Evolutionary conservation across 2,113 vertebrate genomes (phyloP).

Genomic region (Erythrocebus patas): DNA sequence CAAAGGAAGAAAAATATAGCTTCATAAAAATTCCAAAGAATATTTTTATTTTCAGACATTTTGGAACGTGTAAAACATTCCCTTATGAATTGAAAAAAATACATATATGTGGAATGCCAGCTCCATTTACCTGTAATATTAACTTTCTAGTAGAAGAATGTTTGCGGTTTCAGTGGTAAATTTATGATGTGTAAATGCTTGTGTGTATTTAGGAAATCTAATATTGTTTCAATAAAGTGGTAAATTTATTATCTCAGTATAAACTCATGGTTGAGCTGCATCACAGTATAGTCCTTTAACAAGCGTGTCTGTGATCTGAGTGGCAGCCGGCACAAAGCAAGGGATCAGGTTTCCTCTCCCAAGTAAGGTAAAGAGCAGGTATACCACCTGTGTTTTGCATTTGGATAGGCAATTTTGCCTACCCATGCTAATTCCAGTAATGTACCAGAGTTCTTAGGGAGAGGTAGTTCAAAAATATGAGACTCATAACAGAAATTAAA

Average conservation of each 20-base stretch:
- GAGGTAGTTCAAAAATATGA: background rate
- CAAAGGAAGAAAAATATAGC: background rate
- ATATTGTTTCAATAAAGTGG: background rate
- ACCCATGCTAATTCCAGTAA: background rate
- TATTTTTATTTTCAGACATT: conserved; percentile 26
- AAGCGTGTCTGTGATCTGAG: background rate
- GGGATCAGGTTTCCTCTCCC: background rate
- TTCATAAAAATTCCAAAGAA: conserved; percentile 34
- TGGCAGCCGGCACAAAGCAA: background rate
- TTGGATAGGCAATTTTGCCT: background rate
- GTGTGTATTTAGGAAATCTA: background rate
- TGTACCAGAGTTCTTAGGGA: background rate
- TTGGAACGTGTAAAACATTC: background rate
- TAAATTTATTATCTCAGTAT: background rate
- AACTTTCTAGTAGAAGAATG: background rate
- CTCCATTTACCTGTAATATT: background rate
- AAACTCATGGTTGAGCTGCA: background rate
- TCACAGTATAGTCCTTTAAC: background rate
- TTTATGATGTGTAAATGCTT: background rate
- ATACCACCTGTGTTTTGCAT: accelerated
- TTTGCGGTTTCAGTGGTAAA: background rate
- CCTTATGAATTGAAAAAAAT: background rate
- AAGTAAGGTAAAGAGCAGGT: background rate
- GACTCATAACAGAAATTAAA: background rate
- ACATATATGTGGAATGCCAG: background rate